These are phyloP conservation scores for Boloria euphrosyne DNA, from an alignment of 2,888 invertebrate species.

Conservation along the genomic window DNA sequence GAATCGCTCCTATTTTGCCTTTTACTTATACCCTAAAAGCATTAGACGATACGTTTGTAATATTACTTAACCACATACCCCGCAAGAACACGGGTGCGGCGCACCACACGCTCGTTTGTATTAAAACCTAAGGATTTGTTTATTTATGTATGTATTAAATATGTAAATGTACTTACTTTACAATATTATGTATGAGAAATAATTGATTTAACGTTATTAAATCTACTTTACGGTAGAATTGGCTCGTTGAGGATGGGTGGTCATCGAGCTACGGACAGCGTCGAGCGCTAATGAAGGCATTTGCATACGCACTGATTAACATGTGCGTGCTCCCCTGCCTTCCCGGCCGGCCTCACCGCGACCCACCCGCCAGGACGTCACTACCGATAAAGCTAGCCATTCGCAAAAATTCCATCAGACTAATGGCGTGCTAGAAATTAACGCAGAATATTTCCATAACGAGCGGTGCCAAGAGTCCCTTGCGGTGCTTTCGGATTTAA, in stretches of 20 bases:
- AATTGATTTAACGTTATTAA: not conserved
- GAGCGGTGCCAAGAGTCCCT: slow-evolving; percentile 13
- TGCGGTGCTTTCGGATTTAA: slow-evolving; percentile 16
- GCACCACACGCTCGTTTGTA: too few relatives aligned
- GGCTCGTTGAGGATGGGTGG: slow-evolving; percentile 17
- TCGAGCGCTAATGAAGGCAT: slow-evolving; percentile 26
- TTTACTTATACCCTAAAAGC: too few relatives aligned
- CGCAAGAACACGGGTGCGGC: too few relatives aligned
- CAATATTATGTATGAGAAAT: not conserved
- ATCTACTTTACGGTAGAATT: not conserved
- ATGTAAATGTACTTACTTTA: not conserved
- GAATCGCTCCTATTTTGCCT: too few relatives aligned
- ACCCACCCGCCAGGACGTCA: slow-evolving; percentile 4
- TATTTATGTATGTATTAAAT: too few relatives aligned
- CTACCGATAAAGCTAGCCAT: slow-evolving; percentile 13
- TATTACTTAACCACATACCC: too few relatives aligned
- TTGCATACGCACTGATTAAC: slow-evolving; percentile 30
- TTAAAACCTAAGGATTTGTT: too few relatives aligned
- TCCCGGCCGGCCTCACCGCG: not conserved
- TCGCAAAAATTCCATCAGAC: slow-evolving; percentile 19
- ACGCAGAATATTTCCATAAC: slow-evolving; percentile 26
- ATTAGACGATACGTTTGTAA: too few relatives aligned
- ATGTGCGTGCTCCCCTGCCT: slow-evolving; percentile 3
- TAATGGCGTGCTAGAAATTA: slow-evolving; percentile 19
- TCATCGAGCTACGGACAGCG: slow-evolving; percentile 8